Evolutionary conservation across 2,797 vertebrate genomes (phyloP).

Genomic region (Mycteria americana): DNA sequence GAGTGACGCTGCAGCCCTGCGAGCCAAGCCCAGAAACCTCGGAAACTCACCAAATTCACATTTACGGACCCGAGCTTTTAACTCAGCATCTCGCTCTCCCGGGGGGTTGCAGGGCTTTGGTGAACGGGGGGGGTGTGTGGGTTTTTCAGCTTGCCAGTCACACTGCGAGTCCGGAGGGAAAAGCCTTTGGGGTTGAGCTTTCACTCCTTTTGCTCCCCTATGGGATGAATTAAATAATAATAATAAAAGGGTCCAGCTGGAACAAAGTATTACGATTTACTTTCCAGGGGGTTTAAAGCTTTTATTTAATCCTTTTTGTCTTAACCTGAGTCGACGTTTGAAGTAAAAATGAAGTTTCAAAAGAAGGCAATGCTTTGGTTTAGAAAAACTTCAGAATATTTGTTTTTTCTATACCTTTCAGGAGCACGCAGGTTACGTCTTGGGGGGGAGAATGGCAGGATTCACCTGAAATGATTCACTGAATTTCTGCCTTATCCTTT

Average conservation of each 20-base stretch:
- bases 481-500: fast-evolving
- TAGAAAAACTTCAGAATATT: neutral
- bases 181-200: neutral
- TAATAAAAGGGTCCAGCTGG: neutral
- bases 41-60: fast-evolving
- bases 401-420: neutral
- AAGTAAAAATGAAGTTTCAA: neutral
- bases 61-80: neutral
- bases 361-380: neutral
- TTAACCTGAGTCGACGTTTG: neutral
- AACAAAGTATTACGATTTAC: neutral
- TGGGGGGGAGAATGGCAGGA: neutral
- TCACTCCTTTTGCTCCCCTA: neutral
- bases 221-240: neutral
- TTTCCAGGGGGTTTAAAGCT: neutral
- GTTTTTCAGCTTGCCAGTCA: neutral
- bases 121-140: fast-evolving
- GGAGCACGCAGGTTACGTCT: neutral
- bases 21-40: neutral
- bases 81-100: neutral
- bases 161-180: neutral
- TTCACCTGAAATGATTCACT: neutral
- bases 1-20: neutral
- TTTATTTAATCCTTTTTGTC: neutral
- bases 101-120: neutral